Evolutionary conservation across 2,797 vertebrate genomes (phyloP).

Genomic region (Parambassis ranga): DNA sequence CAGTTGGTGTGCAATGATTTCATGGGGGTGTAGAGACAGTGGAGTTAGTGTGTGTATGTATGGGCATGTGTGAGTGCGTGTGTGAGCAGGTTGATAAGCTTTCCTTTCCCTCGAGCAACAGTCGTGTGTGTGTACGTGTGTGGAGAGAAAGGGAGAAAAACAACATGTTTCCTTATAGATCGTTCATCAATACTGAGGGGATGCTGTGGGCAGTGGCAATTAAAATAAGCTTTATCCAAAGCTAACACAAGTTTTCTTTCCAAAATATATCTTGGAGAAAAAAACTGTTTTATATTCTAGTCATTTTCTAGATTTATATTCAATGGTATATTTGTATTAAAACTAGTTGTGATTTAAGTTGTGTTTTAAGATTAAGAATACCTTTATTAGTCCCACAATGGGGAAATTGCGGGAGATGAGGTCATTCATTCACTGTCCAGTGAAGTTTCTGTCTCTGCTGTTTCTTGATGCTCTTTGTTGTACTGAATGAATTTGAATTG

Average conservation of each 20-base stretch:
- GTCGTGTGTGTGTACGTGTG: background rate
- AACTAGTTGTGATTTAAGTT: no score
- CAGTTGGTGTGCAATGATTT: conserved; percentile 53
- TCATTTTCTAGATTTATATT: no score
- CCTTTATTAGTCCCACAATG: no score
- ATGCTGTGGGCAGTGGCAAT: conserved; percentile 36
- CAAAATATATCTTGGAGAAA: conserved; percentile 7
- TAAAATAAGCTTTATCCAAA: conserved; percentile 35
- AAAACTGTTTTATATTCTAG: no score
- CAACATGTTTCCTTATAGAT: conserved; percentile 21
- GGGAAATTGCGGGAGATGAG: no score
- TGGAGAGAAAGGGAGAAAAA: background rate
- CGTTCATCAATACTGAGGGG: conserved; percentile 51
- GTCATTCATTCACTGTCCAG: no score
- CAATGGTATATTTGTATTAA: no score
- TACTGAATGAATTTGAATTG: no score
- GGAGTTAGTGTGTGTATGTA: conserved; percentile 7
- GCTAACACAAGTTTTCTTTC: conserved; percentile 34
- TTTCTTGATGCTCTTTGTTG: no score
- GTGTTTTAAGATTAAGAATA: no score
- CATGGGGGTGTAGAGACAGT: conserved; percentile 50
- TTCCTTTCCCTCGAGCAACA: conserved; percentile 39
- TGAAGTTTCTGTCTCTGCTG: no score
- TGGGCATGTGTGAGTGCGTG: conserved; percentile 1
- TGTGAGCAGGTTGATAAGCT: conserved; percentile 57